These are phyloP conservation scores for Pachycephus smyrnensis DNA, from an alignment of 2,888 invertebrate genomes.

Conservation along the genomic window DNA sequence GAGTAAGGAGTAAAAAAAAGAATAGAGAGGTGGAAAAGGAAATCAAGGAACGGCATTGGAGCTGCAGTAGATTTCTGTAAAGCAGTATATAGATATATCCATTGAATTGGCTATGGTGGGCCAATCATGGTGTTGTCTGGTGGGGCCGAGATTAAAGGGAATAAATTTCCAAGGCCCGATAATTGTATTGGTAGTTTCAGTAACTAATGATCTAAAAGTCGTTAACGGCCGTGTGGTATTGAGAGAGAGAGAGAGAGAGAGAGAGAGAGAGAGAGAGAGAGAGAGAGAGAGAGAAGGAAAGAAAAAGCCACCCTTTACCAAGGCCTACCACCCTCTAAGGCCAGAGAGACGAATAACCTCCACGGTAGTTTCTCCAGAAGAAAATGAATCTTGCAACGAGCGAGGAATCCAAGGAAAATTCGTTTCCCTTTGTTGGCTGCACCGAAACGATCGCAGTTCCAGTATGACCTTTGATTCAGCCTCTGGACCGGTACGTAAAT, in stretches of 20 bases:
- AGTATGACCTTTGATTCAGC: neutral
- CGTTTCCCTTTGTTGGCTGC: neutral
- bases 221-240: constrained; percentile 46
- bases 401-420: constrained; percentile 1
- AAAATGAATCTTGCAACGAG: constrained; percentile 1
- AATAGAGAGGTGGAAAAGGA: neutral
- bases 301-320: constrained; percentile 1
- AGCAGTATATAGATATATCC: neutral
- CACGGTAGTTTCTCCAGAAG: neutral
- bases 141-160: constrained; percentile 57
- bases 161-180: constrained; percentile 63
- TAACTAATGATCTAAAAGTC: constrained; percentile 67
- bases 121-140: constrained; percentile 47
- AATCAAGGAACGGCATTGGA: neutral
- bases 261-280: constrained; percentile 9
- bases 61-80: neutral
- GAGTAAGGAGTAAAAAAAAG: neutral
- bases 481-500: neutral
- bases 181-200: constrained; percentile 67
- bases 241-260: constrained; percentile 6
- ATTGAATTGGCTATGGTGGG: constrained; percentile 47
- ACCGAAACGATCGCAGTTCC: neutral
- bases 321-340: neutral
- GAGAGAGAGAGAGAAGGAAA: constrained; percentile 3
- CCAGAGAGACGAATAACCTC: neutral